Evolutionary conservation across 2,888 invertebrate genomes (phyloP).

Genomic region (Orthonevra nobilis): DNA sequence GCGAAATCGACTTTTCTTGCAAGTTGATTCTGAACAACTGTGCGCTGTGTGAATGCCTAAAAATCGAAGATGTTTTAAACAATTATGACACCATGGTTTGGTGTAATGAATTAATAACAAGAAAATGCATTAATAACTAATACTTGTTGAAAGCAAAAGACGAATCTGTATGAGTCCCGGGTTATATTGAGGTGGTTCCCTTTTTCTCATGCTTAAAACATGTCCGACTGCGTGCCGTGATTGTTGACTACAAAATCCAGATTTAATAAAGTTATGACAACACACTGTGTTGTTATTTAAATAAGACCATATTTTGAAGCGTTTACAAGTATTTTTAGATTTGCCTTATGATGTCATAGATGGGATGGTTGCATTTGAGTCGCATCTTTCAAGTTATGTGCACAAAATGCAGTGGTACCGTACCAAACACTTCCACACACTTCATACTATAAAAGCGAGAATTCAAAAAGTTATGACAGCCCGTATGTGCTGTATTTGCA

Average conservation of each 20-base stretch:
- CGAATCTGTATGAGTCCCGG: background rate
- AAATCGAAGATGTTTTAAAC: conserved; percentile 29
- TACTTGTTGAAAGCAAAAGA: too few relatives aligned
- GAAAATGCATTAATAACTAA: background rate
- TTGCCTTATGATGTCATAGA: background rate
- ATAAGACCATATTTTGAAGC: background rate
- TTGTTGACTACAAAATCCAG: conserved; percentile 14
- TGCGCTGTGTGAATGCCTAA: conserved; percentile 15
- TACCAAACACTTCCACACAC: background rate
- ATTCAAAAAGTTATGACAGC: conserved; percentile 45
- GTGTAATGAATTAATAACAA: conserved; percentile 13
- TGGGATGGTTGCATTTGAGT: background rate
- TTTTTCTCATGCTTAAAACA: background rate
- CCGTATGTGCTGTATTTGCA: conserved; percentile 28
- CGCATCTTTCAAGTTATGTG: too few relatives aligned
- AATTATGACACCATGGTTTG: conserved; percentile 32
- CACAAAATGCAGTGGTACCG: background rate
- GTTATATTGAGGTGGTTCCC: too few relatives aligned
- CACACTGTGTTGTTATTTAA: conserved; percentile 34
- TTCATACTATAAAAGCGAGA: conserved; percentile 45
- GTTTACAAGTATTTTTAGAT: too few relatives aligned
- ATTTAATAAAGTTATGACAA: conserved; percentile 29
- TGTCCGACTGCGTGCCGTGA: background rate
- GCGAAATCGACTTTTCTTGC: too few relatives aligned
- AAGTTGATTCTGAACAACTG: too few relatives aligned